Evolutionary conservation across 2,888 invertebrate genomes (phyloP).

Genomic region (Uloborus plumipes): DNA sequence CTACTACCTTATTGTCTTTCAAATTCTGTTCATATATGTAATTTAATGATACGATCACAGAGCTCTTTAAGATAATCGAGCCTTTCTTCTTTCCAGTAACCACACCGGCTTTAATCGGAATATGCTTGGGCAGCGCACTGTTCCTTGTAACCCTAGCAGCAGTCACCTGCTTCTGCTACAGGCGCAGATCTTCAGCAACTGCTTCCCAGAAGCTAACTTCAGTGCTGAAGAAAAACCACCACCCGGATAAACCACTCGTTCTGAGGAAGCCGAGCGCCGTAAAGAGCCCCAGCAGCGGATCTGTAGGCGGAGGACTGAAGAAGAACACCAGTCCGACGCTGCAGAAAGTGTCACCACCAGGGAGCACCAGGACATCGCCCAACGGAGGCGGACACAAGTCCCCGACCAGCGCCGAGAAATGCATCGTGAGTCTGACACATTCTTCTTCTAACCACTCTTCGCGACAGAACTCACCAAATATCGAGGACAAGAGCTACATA

Average conservation of each 20-base stretch:
- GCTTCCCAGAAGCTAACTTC: constrained; percentile 67
- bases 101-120: constrained; percentile 73
- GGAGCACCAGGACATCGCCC: constrained; percentile 9
- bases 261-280: constrained; percentile 80
- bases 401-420: constrained; percentile 12
- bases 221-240: constrained; percentile 59
- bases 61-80: not conserved
- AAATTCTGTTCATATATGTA: too few species aligned
- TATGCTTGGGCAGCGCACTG: constrained; percentile 77
- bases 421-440: not conserved
- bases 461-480: constrained; percentile 44
- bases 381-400: constrained; percentile 14
- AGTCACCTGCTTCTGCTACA: constrained; percentile 79
- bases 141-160: constrained; percentile 77
- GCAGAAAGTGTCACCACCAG: constrained; percentile 68
- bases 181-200: constrained; percentile 74
- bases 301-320: constrained; percentile 73
- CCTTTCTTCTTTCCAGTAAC: constrained; percentile 49
- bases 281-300: constrained; percentile 84
- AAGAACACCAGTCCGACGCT: constrained; percentile 91
- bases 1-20: too few species aligned
- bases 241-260: constrained; percentile 61
- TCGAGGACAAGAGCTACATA: constrained; percentile 70
- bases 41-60: not conserved
- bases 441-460: constrained; percentile 42